Evolutionary conservation across 2,113 vertebrate species (phyloP), one percentile per base, ranked within the genome.

Genomic region (Chloroceryle aenea): DNA sequence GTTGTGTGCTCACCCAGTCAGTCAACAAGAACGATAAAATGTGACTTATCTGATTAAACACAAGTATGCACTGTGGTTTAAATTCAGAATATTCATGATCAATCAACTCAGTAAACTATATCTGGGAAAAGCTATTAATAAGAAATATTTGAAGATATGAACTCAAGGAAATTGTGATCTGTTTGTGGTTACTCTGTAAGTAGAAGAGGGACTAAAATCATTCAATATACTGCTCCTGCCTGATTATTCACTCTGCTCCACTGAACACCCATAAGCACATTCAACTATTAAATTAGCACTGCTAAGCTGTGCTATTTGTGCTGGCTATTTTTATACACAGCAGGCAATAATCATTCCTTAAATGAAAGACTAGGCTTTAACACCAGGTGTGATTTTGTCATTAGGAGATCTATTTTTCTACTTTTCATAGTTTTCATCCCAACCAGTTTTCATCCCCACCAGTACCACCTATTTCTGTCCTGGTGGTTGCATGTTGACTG

Each of bases 241-340:
- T 21, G 95, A 95, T 93, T 95, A 97, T 94, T 92, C 20, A 32
- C 89, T 90, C 67, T 92, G 90, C 87, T 97, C 89, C 93, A 89
- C 72, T 95, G 95, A 89, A 73, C 93, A 87, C 71, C 72, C 87
- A 40, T 94, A 87, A 96, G 95, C 85, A 97, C 80, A 97, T 92
- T 84, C 89, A 95, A 22, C 96, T 97, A 97, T 96, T 95, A 97
- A 97, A 97, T 96, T 96, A 97, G 87, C 87, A 76, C 89, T 78
- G 77, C 95, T 95, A 93, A 96, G 90, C 84, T 93, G 56, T 92
- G 91, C 91, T 97, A 93, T 95, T 97, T 95, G 77, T 92, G 74
- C 78, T 94, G 91, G 95, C 95, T 97, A 93, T 97, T 97, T 97
- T 97, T 97, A 97, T 78, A 93, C 95, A 56, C 92, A 97, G 92